phyloP scores from a whole-genome alignment of 1,140 invertebrate genomes.

The Linepithema humile region DNA sequence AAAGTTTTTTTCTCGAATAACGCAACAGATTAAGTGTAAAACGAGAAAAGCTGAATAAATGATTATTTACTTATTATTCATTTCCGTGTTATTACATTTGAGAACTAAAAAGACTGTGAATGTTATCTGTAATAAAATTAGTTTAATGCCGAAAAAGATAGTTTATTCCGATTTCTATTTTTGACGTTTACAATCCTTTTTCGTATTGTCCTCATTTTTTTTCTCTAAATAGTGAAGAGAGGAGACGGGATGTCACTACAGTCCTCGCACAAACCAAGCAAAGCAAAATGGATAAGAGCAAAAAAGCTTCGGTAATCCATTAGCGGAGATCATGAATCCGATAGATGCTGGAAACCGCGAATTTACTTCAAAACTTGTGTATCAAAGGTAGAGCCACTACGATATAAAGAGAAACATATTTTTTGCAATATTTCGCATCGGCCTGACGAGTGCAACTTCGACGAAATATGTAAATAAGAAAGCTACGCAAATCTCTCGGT shows the following conservation, averaged over 20 bases:
- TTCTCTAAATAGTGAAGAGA: not conserved
- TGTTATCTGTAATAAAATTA: not conserved
- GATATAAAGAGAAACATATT: not conserved
- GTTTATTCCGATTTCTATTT: not conserved
- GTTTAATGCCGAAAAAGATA: not conserved
- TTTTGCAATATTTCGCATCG: constrained; percentile 8
- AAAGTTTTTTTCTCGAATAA: too few species aligned
- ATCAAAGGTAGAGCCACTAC: constrained; percentile 2
- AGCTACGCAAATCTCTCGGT: constrained; percentile 16
- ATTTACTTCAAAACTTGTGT: constrained; percentile 11
- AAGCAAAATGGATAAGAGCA: not conserved
- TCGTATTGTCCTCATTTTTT: not conserved
- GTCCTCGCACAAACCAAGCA: not conserved
- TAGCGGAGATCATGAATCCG: constrained; percentile 11
- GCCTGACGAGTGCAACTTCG: not conserved
- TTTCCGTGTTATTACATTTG: too few species aligned
- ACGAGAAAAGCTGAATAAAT: not conserved
- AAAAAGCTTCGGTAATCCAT: constrained; percentile 45
- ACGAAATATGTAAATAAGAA: constrained; percentile 22
- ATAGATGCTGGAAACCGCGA: constrained; percentile 15
- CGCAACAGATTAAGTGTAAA: not conserved
- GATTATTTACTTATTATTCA: too few species aligned
- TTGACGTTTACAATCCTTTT: not conserved
- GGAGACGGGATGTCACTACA: not conserved
- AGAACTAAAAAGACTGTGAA: too few species aligned